phyloP scores from a whole-genome alignment of 2,888 invertebrate species.

The Ischnus inquisitorius region DNA sequence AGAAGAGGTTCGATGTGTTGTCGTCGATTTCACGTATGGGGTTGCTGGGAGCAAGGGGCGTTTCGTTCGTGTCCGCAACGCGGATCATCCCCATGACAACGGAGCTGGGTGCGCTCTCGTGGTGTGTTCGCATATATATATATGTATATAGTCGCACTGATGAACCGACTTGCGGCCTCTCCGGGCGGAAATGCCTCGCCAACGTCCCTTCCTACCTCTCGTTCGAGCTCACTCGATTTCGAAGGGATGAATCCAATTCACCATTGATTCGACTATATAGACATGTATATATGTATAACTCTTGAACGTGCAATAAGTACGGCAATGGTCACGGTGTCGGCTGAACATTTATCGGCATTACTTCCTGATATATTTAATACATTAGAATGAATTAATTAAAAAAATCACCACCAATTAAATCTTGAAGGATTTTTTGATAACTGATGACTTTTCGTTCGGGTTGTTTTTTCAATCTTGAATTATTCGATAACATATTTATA shows the following conservation, averaged over 20 bases:
- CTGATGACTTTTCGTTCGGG: too few species aligned
- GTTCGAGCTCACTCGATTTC: conserved; percentile 21
- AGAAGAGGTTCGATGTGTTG: background rate
- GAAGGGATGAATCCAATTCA: conserved; percentile 62
- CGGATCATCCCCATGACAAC: conserved; percentile 82
- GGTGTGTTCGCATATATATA: conserved; percentile 57
- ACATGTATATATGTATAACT: background rate
- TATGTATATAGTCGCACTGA: conserved; percentile 68
- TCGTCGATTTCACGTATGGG: conserved; percentile 43
- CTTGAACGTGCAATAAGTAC: too few species aligned
- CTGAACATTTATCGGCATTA: too few species aligned
- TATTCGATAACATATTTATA: too few species aligned
- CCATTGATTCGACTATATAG: conserved; percentile 50
- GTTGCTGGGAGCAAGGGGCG: conserved; percentile 53
- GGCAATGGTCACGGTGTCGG: too few species aligned
- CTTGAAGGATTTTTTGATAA: too few species aligned
- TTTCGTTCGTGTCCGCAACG: conserved; percentile 66
- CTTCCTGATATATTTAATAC: too few species aligned
- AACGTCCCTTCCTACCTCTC: conserved; percentile 48
- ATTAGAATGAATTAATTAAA: too few species aligned
- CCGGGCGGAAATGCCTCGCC: conserved; percentile 63
- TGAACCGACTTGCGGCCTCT: conserved; percentile 76
- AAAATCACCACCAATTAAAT: too few species aligned
- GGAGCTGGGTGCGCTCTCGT: conserved; percentile 57
- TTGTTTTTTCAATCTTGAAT: too few species aligned